Evolutionary conservation across 2,113 vertebrate species (phyloP), one percentile per base, ranked within the genome.

Genomic region (Tenrec ecaudatus): DNA sequence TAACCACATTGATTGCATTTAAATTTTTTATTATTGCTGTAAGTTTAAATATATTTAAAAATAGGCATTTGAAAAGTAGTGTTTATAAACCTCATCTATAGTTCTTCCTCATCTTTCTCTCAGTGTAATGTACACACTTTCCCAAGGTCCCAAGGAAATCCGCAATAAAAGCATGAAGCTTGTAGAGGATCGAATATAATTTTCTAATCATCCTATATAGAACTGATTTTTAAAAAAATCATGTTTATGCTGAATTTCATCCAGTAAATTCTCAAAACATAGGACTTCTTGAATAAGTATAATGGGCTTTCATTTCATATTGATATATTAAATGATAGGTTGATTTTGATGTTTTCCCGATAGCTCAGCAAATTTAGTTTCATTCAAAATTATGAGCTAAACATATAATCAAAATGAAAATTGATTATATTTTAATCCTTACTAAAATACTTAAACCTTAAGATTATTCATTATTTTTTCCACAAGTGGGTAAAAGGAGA

Each of bases 201-300:
- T 82, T 85, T 40, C 71, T 36, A 83, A 60, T 81, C 94, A 10
- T 92, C 33, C 19, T 16, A 86, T 85, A 5, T 81, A 9, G 64
- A 19, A 64, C 47, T 79, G 17, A 8, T 53, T 73, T 92, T 68
- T 82, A 80, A 71, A 92, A 79, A 76, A 62, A n/a, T 92, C 79
- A 38, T 29, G 73, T n/a, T 92, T 79, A 47, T 29, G 68, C 19
- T 71, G 57, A 47, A 9, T 91, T 36, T 82, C 91, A 58, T 78
- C 82, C 8, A 80, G 17, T 12, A 68, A 16, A 80, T 53, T 23
- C 29, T 92, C 36, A 68, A 40, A 76, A 14, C 58, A 33, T 6
- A 19, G 36, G 62, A 31, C 62, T 3, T 43, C 22, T 73, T 90
- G 25, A 78, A 23, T 64, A 71, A 66, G n/a, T 19, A 16, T 66